Conservation (phyloP, 2,113 vertebrate genomes). For the Miniopterus natalensis region DNA sequence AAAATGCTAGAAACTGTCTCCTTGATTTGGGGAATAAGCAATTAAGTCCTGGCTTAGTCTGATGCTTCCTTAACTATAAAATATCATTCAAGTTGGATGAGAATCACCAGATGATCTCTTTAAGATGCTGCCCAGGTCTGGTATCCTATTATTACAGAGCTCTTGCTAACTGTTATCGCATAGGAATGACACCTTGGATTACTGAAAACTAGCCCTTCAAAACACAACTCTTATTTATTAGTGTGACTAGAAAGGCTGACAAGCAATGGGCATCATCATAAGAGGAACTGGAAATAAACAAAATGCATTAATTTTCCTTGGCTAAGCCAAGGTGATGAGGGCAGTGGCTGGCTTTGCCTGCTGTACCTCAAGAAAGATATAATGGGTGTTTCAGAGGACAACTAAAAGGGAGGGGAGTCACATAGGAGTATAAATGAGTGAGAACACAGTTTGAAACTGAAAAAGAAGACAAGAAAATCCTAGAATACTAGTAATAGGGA, state of each 20-base stretch:
- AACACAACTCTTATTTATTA: constrained; percentile 57
- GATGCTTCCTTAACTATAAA: constrained; percentile 68
- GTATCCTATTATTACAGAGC: constrained; percentile 56
- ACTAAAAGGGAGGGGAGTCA: background rate
- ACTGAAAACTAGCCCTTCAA: constrained; percentile 53
- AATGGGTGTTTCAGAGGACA: constrained; percentile 6
- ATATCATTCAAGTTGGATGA: constrained; percentile 36
- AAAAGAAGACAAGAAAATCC: constrained; percentile 60
- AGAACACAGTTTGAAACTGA: constrained; percentile 16
- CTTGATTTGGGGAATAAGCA: background rate
- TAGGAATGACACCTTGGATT: constrained; percentile 16
- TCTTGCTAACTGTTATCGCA: constrained; percentile 48
- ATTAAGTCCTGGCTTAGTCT: constrained; percentile 54
- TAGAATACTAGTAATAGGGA: constrained; percentile 38
- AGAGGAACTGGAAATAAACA: constrained; percentile 29
- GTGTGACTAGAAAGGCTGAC: constrained; percentile 47
- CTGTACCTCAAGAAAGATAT: constrained; percentile 17
- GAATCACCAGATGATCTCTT: constrained; percentile 54
- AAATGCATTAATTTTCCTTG: constrained; percentile 32
- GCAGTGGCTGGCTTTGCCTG: constrained; percentile 14
- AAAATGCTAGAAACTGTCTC: constrained; percentile 56
- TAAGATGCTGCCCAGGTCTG: constrained; percentile 48
- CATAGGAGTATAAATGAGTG: background rate
- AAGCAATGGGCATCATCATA: background rate
- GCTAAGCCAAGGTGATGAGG: background rate